Percentiles rank a stretch among this genome's conserved stretches.
Conservation (phyloP, 2,888 invertebrate genomes). For the Sphecodes monilicornis region DNA sequence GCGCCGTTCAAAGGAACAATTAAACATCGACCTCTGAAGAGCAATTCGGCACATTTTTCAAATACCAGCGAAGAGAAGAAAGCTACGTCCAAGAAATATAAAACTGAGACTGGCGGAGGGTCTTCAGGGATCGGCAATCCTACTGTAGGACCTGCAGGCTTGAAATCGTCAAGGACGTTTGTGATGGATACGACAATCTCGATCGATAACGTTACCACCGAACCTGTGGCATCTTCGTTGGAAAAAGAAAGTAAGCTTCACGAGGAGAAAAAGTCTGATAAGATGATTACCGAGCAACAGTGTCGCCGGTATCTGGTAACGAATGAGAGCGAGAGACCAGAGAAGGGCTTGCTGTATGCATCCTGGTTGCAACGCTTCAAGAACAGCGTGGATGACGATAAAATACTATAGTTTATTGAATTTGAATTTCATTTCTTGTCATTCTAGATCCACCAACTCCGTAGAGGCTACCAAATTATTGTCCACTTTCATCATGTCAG, state of each 20-base stretch:
- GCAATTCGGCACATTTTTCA: neutral
- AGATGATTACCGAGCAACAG: neutral
- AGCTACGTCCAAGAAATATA: neutral
- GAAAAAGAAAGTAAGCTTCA: neutral
- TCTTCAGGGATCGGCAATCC: neutral
- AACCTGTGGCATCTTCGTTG: neutral
- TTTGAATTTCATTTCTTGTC: neutral
- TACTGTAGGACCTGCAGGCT: conserved; percentile 1
- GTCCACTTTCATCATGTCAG: neutral
- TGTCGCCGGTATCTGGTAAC: neutral
- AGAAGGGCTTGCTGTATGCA: conserved; percentile 72
- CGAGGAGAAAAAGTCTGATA: neutral
- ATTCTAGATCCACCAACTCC: neutral
- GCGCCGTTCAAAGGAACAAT: conserved; percentile 32
- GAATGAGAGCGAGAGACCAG: conserved; percentile 50
- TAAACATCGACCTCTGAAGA: neutral
- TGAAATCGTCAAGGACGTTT: neutral
- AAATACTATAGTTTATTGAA: neutral
- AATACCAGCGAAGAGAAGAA: neutral
- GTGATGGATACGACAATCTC: neutral
- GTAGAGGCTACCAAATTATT: neutral
- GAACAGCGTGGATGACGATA: conserved; percentile 29
- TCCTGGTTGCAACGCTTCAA: conserved; percentile 71
- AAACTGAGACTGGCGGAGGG: neutral
- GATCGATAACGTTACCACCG: neutral